Conservation (phyloP, 2,113 vertebrate species). For the Eurypyga helias region DNA sequence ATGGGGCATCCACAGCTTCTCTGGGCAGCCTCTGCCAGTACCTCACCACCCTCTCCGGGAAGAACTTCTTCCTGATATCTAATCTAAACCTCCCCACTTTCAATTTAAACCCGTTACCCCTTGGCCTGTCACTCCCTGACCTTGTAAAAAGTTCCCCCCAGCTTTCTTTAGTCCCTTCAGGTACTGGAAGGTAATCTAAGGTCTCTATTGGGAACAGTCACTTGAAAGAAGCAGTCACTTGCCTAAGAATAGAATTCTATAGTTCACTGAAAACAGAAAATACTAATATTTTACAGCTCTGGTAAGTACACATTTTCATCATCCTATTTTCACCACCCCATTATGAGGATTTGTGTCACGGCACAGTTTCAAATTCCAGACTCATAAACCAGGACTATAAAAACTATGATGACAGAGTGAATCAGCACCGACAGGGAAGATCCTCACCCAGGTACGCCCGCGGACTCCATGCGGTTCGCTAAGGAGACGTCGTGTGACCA, state of each 20-base stretch:
- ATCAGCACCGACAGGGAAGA: too few relatives aligned
- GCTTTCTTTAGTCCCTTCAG: too few relatives aligned
- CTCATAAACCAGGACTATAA: not conserved
- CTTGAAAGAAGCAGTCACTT: not conserved
- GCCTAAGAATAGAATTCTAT: not conserved
- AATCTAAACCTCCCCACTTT: too few relatives aligned
- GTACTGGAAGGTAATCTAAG: too few relatives aligned
- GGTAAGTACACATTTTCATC: not conserved
- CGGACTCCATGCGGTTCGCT: constrained; percentile 98
- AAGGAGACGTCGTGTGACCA: constrained; percentile 98
- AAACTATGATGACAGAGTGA: not conserved
- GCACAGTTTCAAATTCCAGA: not conserved
- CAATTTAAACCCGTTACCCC: too few relatives aligned
- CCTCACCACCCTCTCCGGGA: too few relatives aligned
- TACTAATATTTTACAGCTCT: not conserved
- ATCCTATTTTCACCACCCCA: not conserved
- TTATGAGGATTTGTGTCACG: not conserved
- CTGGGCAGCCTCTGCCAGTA: too few relatives aligned
- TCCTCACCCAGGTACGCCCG: constrained; percentile 92
- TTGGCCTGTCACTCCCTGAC: too few relatives aligned
- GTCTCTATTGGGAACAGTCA: too few relatives aligned
- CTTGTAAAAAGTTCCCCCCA: too few relatives aligned
- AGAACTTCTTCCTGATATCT: too few relatives aligned
- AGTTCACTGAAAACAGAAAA: not conserved
- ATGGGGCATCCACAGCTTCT: too few relatives aligned